Base-by-base conservation (phyloP, 2,113 vertebrate species). In the Morone chrysops region DNA sequence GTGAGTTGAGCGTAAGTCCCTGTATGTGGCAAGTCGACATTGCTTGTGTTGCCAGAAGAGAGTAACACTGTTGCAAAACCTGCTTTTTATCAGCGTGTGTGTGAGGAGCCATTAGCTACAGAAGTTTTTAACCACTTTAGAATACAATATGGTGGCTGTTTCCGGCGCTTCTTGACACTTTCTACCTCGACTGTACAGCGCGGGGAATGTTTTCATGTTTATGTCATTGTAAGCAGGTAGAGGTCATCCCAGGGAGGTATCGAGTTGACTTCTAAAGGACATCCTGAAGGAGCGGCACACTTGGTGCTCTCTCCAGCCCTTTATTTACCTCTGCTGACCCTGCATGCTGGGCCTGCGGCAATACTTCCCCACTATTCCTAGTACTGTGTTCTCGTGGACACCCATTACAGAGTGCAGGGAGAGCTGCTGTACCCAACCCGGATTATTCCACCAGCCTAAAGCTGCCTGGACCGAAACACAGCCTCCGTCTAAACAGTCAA, bases 201-300 rank as follows among this genome's bases (percentile, higher is more conserved):
- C 2, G 18, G 57, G 7, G 22, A 20, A 56, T 61, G 57, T 82
- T 81, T 79, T 75, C 20, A 22, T 25, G 5, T 54, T 54, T 2
- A 2, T 75, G 80, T 78, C 74, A 78, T 68, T 72, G 81, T 69
- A 45, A 83, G 81, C 50, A 83, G 75, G 43, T 77, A 89, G 56
- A 85, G 84, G 90, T 92, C 69, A 67, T 65, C 48, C 45, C 22
- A n/a, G 53, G n/a, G 61, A 80, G 51, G 38, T 67, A 77, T 60
- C n/a, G 2, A 50, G 74, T 63, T 11, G 6, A 80, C 59, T 36
- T 78, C 45, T 94, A 92, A 94, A 94, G 90, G 92, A 90, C 93
- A 80, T 60, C 65, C 38, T 12, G 66, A 82, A 83, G 84, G 69
- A 87, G 78, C 31, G 18, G 67, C 48, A 6, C 22, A 80, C 73